phyloP scores from a whole-genome alignment of 1,140 invertebrate genomes.

The Brachionus rubens region DNA sequence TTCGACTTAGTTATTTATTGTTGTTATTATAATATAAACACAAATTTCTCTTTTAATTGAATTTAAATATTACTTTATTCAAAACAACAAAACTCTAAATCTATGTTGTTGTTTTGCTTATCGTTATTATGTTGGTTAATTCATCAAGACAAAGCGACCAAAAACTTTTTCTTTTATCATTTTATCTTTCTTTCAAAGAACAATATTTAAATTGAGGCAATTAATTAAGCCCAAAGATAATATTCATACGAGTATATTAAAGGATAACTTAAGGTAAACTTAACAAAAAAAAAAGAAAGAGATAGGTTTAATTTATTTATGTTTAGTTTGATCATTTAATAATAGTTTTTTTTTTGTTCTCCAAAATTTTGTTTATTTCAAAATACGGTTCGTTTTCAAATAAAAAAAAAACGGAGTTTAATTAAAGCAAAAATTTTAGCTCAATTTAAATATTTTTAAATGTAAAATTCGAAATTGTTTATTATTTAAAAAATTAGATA shows the following conservation, averaged over 20 bases:
- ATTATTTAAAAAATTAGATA: too few relatives aligned
- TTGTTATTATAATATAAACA: conserved; percentile 6
- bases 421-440: conserved; percentile 6
- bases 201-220: conserved; percentile 33
- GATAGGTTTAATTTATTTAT: too few relatives aligned
- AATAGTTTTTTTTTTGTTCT: too few relatives aligned
- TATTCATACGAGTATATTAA: too few relatives aligned
- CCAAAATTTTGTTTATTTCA: conserved; percentile 34
- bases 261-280: too few relatives aligned
- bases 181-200: too few relatives aligned
- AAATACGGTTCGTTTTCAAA: too few relatives aligned
- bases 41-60: neutral
- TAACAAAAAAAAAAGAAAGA: too few relatives aligned
- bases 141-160: neutral
- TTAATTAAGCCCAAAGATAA: conserved; percentile 4
- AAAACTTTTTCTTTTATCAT: neutral
- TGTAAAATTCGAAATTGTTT: neutral
- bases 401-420: neutral
- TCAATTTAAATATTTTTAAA: conserved; percentile 21
- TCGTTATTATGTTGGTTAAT: conserved; percentile 1
- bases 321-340: conserved; percentile 5
- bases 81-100: too few relatives aligned
- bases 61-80: neutral
- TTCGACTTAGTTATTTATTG: neutral
- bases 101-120: too few relatives aligned